Conservation (phyloP, 2,797 vertebrate genomes). For the Aldrovandia affinis region DNA sequence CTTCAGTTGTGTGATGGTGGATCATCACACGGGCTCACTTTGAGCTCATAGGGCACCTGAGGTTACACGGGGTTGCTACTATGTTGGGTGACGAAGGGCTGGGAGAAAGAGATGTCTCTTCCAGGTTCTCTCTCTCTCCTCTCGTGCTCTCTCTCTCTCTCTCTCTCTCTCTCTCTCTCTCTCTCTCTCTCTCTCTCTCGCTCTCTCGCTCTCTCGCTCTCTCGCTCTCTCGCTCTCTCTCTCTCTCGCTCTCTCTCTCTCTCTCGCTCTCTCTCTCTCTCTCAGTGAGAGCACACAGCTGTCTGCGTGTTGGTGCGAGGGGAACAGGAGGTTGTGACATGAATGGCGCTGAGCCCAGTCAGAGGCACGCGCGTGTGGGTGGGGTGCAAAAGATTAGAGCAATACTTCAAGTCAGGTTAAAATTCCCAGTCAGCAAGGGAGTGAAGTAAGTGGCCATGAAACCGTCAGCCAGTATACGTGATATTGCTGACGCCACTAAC, state of each 20-base stretch:
- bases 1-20: neutral
- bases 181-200: neutral
- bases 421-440: neutral
- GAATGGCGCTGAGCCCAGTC: neutral
- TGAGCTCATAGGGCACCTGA: too few species aligned
- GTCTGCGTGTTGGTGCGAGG: neutral
- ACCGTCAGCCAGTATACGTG: neutral
- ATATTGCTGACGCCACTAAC: neutral
- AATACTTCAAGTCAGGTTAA: neutral
- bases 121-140: neutral
- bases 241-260: neutral
- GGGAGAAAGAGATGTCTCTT: neutral
- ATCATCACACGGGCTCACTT: neutral
- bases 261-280: neutral
- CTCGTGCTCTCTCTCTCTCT: neutral
- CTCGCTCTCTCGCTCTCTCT: neutral
- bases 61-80: neutral
- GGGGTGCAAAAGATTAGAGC: neutral
- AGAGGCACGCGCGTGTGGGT: neutral
- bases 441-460: neutral
- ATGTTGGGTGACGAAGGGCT: neutral
- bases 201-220: neutral
- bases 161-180: neutral
- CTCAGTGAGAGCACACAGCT: neutral
- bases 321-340: slow-evolving; percentile 14